These are phyloP conservation scores for Daptonema setosum DNA, from an alignment of 2,888 invertebrate species.

Conservation along the genomic window DNA sequence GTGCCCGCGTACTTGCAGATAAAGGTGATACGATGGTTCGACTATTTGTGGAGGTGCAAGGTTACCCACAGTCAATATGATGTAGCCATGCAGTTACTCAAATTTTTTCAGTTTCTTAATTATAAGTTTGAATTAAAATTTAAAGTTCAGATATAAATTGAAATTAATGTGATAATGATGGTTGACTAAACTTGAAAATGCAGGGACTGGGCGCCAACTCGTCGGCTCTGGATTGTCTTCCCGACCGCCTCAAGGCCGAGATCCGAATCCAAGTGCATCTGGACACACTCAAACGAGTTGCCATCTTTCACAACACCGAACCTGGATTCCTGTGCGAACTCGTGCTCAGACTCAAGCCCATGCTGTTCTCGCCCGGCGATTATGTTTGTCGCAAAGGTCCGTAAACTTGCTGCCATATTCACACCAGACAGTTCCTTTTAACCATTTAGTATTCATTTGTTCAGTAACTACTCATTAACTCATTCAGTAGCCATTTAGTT, in stretches of 20 bases:
- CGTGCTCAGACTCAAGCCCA: conserved; percentile 74
- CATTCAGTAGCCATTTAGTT: not conserved
- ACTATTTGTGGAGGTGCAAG: conserved; percentile 93
- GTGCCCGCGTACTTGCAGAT: conserved; percentile 84
- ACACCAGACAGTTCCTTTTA: not conserved
- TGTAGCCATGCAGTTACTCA: too few species aligned
- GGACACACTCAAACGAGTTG: conserved; percentile 86
- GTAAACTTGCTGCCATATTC: conserved; percentile 31
- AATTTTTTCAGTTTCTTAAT: too few species aligned
- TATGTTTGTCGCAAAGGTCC: conserved; percentile 95
- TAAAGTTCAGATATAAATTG: too few species aligned
- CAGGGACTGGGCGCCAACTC: conserved; percentile 97
- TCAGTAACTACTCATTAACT: not conserved
- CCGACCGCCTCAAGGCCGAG: conserved; percentile 47
- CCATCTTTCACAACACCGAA: conserved; percentile 97
- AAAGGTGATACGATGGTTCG: conserved; percentile 97
- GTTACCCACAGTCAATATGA: too few species aligned
- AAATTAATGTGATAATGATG: too few species aligned
- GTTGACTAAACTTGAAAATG: too few species aligned
- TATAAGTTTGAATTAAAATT: too few species aligned
- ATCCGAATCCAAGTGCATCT: conserved; percentile 97
- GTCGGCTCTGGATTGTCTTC: conserved; percentile 62
- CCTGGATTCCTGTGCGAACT: conserved; percentile 93
- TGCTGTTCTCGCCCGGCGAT: conserved; percentile 90
- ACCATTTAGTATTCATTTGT: not conserved